These are phyloP conservation scores for Rosalia funebris DNA, from an alignment of 2,888 invertebrate genomes.

Conservation along the genomic window DNA sequence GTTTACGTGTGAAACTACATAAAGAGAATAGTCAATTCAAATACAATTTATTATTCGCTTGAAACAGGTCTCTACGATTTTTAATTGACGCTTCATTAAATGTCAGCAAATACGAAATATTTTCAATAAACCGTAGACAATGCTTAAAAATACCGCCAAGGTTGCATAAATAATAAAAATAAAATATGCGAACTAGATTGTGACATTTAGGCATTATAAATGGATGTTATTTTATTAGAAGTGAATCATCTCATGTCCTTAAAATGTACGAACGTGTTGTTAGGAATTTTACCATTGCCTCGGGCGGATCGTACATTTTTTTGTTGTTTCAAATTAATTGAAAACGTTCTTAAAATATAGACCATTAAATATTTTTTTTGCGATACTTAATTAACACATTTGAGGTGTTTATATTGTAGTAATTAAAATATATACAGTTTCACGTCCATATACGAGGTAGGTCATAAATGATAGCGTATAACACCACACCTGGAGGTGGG, in stretches of 20 bases:
- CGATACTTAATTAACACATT: background rate
- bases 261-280: slow-evolving; percentile 7
- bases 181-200: slow-evolving; percentile 26
- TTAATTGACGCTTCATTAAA: background rate
- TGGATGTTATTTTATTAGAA: slow-evolving; percentile 8
- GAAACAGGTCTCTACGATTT: background rate
- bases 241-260: slow-evolving; percentile 21
- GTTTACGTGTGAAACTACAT: no score
- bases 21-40: no score
- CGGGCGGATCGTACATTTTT: background rate
- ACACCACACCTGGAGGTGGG: no score
- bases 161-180: slow-evolving; percentile 15
- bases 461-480: no score
- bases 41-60: background rate
- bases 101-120: slow-evolving; percentile 12
- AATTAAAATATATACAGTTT: no score
- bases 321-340: slow-evolving; percentile 6
- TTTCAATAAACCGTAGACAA: slow-evolving; percentile 18
- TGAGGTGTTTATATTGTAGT: no score
- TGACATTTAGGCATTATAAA: slow-evolving; percentile 23
- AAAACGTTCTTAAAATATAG: background rate
- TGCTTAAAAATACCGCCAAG: slow-evolving; percentile 25
- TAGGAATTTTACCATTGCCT: slow-evolving; percentile 7
- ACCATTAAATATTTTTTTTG: background rate
- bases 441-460: no score